Evolutionary conservation across 1,140 invertebrate species (phyloP).

Genomic region (Drosophila nigromelanica): DNA sequence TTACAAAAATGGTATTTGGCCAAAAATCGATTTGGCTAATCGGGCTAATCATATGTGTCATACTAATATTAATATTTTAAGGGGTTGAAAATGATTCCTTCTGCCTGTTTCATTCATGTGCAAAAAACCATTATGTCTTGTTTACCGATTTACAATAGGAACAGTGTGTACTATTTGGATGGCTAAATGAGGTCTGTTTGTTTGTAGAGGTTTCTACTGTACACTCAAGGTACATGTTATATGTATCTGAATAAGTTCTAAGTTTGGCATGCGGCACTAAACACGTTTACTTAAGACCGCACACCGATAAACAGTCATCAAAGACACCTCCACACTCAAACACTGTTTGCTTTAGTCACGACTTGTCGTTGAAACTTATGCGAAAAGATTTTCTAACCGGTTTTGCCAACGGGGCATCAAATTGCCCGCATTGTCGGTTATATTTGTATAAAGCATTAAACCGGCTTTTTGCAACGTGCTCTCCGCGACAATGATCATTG

Average conservation of each 20-base stretch:
- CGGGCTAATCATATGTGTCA: too few relatives aligned
- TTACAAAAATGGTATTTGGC: too few relatives aligned
- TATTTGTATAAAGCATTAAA: slow-evolving; percentile 45
- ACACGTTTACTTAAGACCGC: slow-evolving; percentile 18
- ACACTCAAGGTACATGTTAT: background rate
- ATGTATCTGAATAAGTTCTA: background rate
- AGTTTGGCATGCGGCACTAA: slow-evolving; percentile 32
- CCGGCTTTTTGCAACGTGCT: slow-evolving; percentile 45
- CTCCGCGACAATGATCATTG: slow-evolving; percentile 58
- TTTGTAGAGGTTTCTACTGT: background rate
- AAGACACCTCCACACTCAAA: slow-evolving; percentile 13
- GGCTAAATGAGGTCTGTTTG: too few relatives aligned
- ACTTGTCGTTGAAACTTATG: slow-evolving; percentile 38
- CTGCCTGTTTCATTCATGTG: too few relatives aligned
- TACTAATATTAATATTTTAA: too few relatives aligned
- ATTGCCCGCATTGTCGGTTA: slow-evolving; percentile 22
- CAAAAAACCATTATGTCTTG: too few relatives aligned
- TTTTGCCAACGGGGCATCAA: slow-evolving; percentile 44
- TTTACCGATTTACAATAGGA: too few relatives aligned
- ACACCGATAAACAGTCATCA: slow-evolving; percentile 10
- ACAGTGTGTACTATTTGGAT: too few relatives aligned
- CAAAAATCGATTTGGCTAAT: too few relatives aligned
- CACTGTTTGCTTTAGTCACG: slow-evolving; percentile 70
- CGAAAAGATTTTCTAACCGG: slow-evolving; percentile 75
- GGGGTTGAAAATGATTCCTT: too few relatives aligned